These are phyloP conservation scores for Tetropium fuscum DNA, from an alignment of 2,888 invertebrate genomes.

Conservation along the genomic window DNA sequence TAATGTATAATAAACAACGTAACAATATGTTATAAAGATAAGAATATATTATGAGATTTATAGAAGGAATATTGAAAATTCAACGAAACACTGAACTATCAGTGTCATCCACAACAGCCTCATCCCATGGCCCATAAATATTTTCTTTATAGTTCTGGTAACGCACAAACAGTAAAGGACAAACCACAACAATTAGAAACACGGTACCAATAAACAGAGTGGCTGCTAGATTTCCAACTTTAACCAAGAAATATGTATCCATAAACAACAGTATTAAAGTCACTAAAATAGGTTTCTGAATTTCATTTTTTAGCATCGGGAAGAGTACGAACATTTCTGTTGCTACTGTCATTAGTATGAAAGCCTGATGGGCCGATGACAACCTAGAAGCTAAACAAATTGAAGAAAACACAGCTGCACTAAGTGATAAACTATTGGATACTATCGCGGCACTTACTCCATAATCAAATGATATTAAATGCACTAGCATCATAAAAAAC, in stretches of 20 bases:
- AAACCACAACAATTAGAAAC: conserved; percentile 76
- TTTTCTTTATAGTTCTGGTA: conserved; percentile 89
- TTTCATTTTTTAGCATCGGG: conserved; percentile 80
- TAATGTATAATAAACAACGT: too few species aligned
- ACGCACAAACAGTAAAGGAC: conserved; percentile 80
- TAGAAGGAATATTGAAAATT: neutral
- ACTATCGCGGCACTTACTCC: conserved; percentile 89
- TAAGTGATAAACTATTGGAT: conserved; percentile 91
- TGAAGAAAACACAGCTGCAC: conserved; percentile 94
- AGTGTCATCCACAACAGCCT: conserved; percentile 82
- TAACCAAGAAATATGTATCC: conserved; percentile 69
- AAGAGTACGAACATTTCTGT: conserved; percentile 90
- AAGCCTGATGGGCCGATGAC: conserved; percentile 87
- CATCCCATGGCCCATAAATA: conserved; percentile 98
- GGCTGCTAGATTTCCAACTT: conserved; percentile 71
- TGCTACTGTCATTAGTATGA: conserved; percentile 89
- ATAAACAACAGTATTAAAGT: conserved; percentile 69
- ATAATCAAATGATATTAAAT: conserved; percentile 94
- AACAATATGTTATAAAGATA: too few species aligned
- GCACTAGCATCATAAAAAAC: conserved; percentile 86
- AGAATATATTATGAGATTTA: neutral
- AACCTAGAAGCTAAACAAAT: conserved; percentile 95
- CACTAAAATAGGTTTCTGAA: conserved; percentile 70
- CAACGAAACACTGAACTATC: conserved; percentile 66
- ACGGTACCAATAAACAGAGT: conserved; percentile 73